Conservation (phyloP, 2,113 vertebrate species). For the Dendropsophus ebraccatus region DNA sequence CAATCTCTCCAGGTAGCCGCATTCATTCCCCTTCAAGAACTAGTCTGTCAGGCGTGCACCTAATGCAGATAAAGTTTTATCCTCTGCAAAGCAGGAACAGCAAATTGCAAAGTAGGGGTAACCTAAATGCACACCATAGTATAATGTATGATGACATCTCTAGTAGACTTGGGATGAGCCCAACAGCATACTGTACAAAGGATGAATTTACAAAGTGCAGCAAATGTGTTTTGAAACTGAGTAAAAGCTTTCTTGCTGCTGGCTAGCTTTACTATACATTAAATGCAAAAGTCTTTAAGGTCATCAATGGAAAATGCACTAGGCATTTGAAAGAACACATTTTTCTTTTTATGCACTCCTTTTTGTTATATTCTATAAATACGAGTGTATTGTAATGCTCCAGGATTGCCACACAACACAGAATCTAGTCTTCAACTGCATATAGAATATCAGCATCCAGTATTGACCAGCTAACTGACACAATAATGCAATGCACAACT, state of each 20-base stretch:
- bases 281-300: not conserved
- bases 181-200: not conserved
- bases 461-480: not conserved
- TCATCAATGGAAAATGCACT: not conserved
- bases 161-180: not conserved
- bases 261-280: not conserved
- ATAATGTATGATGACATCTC: not conserved
- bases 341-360: not conserved
- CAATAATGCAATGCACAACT: not conserved
- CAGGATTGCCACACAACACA: not conserved
- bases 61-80: slow-evolving; percentile 1
- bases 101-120: not conserved
- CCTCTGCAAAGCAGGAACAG: not conserved
- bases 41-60: not conserved
- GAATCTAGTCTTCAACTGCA: not conserved
- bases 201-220: not conserved
- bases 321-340: not conserved
- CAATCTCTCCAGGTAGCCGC: not conserved
- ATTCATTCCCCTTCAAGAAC: not conserved
- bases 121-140: not conserved
- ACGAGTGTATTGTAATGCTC: not conserved
- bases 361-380: not conserved
- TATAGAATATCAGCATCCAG: not conserved
- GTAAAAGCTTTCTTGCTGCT: slow-evolving; percentile 24
- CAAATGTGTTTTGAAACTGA: not conserved